A percentile compares a stretch with the other conserved stretches of the same genome.
Conservation (phyloP, 1,140 invertebrate genomes). For the Zeugodacus cucurbitae region DNA sequence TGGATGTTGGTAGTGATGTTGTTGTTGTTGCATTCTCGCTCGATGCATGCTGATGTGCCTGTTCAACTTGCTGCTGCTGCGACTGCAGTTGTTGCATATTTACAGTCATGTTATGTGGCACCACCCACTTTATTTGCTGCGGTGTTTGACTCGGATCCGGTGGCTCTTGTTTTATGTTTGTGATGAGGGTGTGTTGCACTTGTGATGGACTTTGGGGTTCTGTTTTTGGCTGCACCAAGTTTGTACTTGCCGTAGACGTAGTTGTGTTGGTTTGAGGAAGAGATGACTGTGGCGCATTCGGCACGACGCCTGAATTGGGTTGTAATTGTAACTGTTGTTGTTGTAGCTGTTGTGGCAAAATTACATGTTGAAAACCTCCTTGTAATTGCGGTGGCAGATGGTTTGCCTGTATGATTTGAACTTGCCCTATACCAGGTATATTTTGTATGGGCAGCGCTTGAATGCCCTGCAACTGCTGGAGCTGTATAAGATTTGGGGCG, state of each 20-base stretch:
- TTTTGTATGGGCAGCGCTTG: slow-evolving; percentile 76
- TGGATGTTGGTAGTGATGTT: slow-evolving; percentile 58
- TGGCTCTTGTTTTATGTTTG: slow-evolving; percentile 62
- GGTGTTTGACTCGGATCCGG: slow-evolving; percentile 49
- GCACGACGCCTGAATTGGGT: neutral
- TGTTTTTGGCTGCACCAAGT: slow-evolving; percentile 55
- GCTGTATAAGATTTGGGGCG: slow-evolving; percentile 54
- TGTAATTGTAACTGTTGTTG: slow-evolving; percentile 44
- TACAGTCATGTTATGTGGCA: slow-evolving; percentile 43
- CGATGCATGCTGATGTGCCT: slow-evolving; percentile 48
- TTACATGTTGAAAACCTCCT: slow-evolving; percentile 54
- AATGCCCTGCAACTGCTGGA: slow-evolving; percentile 63
- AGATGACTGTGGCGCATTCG: slow-evolving; percentile 40
- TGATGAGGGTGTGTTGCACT: slow-evolving; percentile 49
- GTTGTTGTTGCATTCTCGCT: slow-evolving; percentile 50
- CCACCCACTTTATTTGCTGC: slow-evolving; percentile 43
- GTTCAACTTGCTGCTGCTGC: slow-evolving; percentile 48
- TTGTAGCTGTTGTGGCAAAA: slow-evolving; percentile 16
- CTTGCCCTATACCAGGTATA: slow-evolving; percentile 80
- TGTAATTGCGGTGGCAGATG: slow-evolving; percentile 57
- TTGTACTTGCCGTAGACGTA: slow-evolving; percentile 23
- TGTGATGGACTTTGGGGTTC: slow-evolving; percentile 59
- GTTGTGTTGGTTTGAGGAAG: neutral
- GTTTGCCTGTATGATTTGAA: slow-evolving; percentile 72
- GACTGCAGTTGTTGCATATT: slow-evolving; percentile 50